Conservation (phyloP, 2,888 invertebrate species). For the Halictus ligatus region DNA sequence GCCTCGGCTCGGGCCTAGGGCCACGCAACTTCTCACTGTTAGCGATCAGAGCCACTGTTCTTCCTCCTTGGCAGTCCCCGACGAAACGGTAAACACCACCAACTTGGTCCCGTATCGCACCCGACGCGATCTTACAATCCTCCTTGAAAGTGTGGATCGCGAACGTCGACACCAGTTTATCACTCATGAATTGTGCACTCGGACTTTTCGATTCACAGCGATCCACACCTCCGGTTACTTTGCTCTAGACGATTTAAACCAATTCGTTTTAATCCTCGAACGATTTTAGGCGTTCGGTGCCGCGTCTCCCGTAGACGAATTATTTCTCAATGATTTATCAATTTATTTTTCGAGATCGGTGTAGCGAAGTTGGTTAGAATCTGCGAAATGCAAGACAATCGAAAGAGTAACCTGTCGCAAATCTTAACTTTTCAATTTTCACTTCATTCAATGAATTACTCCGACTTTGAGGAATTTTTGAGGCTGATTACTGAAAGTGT, state of each 20-base stretch:
- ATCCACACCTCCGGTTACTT: neutral
- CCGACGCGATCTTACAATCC: neutral
- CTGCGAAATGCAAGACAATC: too few species aligned
- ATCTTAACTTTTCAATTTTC: too few species aligned
- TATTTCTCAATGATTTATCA: too few species aligned
- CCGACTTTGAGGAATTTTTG: neutral
- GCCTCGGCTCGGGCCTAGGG: conserved; percentile 22
- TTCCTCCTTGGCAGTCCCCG: neutral
- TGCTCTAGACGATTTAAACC: neutral
- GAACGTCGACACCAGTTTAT: neutral
- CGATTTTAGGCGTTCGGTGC: neutral
- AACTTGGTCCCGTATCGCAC: neutral
- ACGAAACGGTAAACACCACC: neutral
- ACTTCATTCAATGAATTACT: neutral
- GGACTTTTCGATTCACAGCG: neutral
- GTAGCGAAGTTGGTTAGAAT: too few species aligned
- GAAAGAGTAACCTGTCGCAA: too few species aligned
- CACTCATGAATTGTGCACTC: too few species aligned
- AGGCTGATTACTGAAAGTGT: too few species aligned
- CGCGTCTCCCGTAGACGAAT: too few species aligned
- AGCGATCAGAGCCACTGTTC: neutral
- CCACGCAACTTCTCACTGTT: neutral
- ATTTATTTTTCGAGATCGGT: too few species aligned
- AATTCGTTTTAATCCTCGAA: neutral
- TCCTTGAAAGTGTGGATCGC: neutral